A percentile compares a stretch with the other conserved stretches of the same genome.
Conservation (phyloP, 2,888 invertebrate species). For the Perizoma affinitatum region DNA sequence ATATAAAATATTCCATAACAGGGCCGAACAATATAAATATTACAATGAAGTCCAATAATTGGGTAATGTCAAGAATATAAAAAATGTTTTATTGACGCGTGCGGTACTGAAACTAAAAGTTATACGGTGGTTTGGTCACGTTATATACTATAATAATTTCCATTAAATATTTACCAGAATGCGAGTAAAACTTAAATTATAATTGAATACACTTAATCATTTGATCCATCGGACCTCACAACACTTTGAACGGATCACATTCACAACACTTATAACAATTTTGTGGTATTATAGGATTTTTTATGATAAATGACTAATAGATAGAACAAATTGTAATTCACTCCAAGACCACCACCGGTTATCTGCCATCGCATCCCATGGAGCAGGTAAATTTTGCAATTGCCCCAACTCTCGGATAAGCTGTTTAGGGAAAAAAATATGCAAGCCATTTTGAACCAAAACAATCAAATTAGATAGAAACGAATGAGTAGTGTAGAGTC, state of each 20-base stretch:
- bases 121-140: constrained; percentile 20
- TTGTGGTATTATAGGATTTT: constrained; percentile 6
- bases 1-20: constrained; percentile 43
- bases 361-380: constrained; percentile 54
- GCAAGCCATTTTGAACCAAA: constrained; percentile 54
- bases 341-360: constrained; percentile 41
- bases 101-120: constrained; percentile 18
- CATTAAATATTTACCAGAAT: constrained; percentile 13
- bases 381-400: constrained; percentile 73
- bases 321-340: constrained; percentile 42
- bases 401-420: constrained; percentile 54
- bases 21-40: constrained; percentile 35
- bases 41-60: constrained; percentile 36
- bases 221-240: constrained; percentile 7
- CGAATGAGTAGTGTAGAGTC: constrained; percentile 27
- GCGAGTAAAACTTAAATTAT: constrained; percentile 8
- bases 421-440: constrained; percentile 47
- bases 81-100: constrained; percentile 28
- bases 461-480: constrained; percentile 38
- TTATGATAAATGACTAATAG: constrained; percentile 39
- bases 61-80: constrained; percentile 26
- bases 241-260: constrained; percentile 15
- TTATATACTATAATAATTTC: constrained; percentile 23
- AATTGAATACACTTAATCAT: constrained; percentile 15
- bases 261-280: constrained; percentile 5